These are phyloP conservation scores for Caenorhabditis tropicalis DNA, from an alignment of 1,140 invertebrate species.

Conservation along the genomic window DNA sequence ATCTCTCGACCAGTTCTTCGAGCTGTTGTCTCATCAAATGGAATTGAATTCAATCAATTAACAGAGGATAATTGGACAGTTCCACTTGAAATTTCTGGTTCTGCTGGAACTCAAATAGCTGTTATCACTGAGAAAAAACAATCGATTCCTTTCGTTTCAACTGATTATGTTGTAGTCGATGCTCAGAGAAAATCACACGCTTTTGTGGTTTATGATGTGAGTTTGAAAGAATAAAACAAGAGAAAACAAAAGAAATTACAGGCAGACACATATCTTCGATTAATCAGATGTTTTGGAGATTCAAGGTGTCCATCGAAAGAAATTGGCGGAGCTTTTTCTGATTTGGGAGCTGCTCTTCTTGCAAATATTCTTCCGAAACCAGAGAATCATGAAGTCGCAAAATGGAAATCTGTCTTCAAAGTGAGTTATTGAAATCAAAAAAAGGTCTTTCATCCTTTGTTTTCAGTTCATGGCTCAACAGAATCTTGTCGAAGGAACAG, in stretches of 20 bases:
- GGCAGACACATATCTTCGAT: constrained; percentile 44
- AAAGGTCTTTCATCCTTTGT: background rate
- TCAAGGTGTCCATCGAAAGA: constrained; percentile 42
- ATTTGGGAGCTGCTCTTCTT: constrained; percentile 46
- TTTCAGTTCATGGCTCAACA: constrained; percentile 44
- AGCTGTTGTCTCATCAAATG: constrained; percentile 18
- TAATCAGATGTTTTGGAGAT: constrained; percentile 45
- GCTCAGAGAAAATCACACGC: constrained; percentile 45
- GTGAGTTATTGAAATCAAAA: background rate
- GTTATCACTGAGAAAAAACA: constrained; percentile 33
- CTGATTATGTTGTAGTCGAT: constrained; percentile 50
- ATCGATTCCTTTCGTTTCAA: constrained; percentile 36
- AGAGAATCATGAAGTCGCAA: constrained; percentile 30
- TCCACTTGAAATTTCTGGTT: constrained; percentile 33
- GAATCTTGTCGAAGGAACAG: constrained; percentile 19
- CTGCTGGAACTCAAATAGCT: constrained; percentile 9
- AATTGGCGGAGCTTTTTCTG: constrained; percentile 18
- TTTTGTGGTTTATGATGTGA: constrained; percentile 50
- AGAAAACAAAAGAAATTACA: background rate
- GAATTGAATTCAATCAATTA: constrained; percentile 43
- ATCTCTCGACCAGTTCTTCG: constrained; percentile 19
- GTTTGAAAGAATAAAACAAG: background rate
- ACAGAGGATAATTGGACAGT: constrained; percentile 38
- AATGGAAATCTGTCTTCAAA: constrained; percentile 41
- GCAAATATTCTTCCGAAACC: constrained; percentile 18